A percentile compares a stretch with the other conserved stretches of the same genome.
phyloP scores from a whole-genome alignment of 2,113 vertebrate species.

The Phylloscopus trochiloides region DNA sequence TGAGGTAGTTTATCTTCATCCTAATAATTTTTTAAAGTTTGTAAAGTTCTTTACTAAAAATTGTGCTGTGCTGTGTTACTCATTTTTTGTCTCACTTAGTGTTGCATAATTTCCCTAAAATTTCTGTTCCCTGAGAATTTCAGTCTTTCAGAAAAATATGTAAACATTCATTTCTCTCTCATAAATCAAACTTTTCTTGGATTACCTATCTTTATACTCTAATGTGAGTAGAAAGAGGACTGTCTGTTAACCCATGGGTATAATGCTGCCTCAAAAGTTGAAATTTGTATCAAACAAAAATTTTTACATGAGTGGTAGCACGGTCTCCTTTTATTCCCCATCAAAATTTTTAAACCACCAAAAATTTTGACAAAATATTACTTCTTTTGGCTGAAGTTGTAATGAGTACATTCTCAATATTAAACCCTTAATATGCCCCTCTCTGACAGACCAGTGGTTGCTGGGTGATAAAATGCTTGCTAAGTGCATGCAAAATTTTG shows the following conservation, averaged over 20 bases:
- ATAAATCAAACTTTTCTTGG: background rate
- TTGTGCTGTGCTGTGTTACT: background rate
- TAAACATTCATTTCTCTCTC: background rate
- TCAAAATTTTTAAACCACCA: background rate
- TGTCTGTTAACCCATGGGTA: background rate
- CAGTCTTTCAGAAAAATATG: background rate
- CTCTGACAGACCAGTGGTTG: background rate
- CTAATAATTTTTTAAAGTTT: background rate
- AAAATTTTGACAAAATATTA: background rate
- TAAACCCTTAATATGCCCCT: background rate
- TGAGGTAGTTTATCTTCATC: background rate
- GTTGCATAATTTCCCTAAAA: background rate
- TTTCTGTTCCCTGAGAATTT: background rate
- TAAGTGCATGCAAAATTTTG: background rate
- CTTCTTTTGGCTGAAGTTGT: background rate
- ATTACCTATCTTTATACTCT: background rate
- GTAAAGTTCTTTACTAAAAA: background rate
- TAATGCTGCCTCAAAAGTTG: background rate
- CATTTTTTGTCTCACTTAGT: background rate
- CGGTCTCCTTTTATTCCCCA: background rate
- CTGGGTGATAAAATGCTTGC: background rate
- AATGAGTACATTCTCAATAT: background rate
- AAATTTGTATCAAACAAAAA: background rate
- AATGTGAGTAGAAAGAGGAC: background rate
- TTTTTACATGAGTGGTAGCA: accelerated